A percentile compares a stretch with the other conserved stretches of the same genome.
Conservation (phyloP, 2,113 vertebrate genomes). For the Ptychochromis oligacanthus region DNA sequence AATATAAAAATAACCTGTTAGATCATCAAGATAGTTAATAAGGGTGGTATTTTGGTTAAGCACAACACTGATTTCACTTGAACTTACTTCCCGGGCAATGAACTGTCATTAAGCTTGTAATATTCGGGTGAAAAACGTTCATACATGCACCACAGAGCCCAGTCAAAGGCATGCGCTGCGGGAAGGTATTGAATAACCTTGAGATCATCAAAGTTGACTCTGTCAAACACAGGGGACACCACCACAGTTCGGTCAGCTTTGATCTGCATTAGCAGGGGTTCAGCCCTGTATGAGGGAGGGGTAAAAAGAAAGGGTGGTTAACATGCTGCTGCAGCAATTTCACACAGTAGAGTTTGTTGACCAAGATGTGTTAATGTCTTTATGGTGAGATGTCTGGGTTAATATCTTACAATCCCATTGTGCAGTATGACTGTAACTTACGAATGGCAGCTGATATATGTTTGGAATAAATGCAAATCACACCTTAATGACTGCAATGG, state of each 20-base stretch:
- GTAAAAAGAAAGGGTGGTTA: neutral
- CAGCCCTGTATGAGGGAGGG: conserved; percentile 58
- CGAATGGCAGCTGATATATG: no score
- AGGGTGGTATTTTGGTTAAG: neutral
- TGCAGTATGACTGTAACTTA: no score
- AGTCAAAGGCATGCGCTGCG: conserved; percentile 72
- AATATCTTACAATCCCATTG: no score
- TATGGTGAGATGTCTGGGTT: no score
- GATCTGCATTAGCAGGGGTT: conserved; percentile 76
- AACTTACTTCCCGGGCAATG: conserved; percentile 78
- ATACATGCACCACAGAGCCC: conserved; percentile 80
- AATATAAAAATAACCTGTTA: neutral
- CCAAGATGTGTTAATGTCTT: no score
- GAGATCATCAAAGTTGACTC: conserved; percentile 69
- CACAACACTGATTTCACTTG: neutral
- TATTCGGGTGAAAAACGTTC: conserved; percentile 71
- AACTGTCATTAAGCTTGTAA: conserved; percentile 60
- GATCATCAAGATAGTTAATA: neutral
- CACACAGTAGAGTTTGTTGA: neutral
- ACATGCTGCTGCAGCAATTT: neutral
- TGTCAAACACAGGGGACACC: conserved; percentile 76
- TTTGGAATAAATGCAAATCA: no score
- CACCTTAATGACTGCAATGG: no score
- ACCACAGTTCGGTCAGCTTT: conserved; percentile 73
- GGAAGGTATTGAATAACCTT: conserved; percentile 21